These are phyloP conservation scores for Apodemia hepburni DNA, from an alignment of 2,888 invertebrate species.

Conservation along the genomic window DNA sequence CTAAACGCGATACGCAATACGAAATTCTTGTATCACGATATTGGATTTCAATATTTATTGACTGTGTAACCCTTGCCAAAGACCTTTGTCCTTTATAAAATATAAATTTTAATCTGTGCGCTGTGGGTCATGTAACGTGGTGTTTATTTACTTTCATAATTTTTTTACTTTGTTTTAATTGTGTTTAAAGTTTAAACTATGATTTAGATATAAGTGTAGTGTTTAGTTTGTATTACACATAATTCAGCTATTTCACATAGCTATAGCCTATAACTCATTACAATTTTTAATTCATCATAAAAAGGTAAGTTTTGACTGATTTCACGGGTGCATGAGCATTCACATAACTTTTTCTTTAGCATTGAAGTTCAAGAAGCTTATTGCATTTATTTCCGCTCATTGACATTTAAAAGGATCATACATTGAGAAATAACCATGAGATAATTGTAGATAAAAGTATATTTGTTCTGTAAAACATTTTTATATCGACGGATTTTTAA, in stretches of 20 bases:
- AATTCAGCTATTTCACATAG: neutral
- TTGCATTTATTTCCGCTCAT: neutral
- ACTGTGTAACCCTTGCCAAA: too few species aligned
- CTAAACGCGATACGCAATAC: too few species aligned
- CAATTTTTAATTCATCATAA: neutral
- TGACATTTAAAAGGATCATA: neutral
- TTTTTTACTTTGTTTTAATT: slow-evolving; percentile 4
- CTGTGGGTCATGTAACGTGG: neutral
- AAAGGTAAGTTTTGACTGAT: slow-evolving; percentile 7
- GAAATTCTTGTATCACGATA: too few species aligned
- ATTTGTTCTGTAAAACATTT: neutral
- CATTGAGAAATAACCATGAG: neutral
- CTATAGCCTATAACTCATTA: too few species aligned
- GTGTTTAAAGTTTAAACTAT: neutral
- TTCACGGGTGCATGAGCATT: slow-evolving; percentile 7
- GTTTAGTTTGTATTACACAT: neutral
- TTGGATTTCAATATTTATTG: too few species aligned
- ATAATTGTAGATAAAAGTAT: neutral
- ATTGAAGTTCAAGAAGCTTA: neutral
- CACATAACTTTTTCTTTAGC: slow-evolving; percentile 3
- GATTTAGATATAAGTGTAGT: neutral
- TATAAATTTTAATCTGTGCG: neutral
- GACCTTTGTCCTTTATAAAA: too few species aligned
- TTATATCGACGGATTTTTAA: too few species aligned
- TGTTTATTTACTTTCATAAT: slow-evolving; percentile 11